Conservation (phyloP, 92 coral and sea anemone genomes). For the Epizoanthus fatuus region DNA sequence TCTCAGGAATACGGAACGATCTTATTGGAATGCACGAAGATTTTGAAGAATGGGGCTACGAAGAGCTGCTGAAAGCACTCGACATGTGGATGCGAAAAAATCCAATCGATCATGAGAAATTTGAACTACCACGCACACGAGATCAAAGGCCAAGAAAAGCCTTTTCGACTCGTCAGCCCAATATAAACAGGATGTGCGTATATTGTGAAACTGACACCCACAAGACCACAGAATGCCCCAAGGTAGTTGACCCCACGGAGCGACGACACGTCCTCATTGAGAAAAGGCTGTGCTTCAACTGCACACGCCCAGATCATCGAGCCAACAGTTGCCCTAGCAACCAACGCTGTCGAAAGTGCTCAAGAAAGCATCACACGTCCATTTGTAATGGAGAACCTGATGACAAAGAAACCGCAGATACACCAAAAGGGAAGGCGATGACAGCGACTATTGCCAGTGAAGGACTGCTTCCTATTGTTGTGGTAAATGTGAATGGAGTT, state of each 20-base stretch:
- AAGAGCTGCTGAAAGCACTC: background rate
- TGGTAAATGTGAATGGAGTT: background rate
- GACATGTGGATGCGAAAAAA: constrained; percentile 6
- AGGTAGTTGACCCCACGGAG: constrained; percentile 7
- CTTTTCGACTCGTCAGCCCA: constrained; percentile 7
- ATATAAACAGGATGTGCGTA: background rate
- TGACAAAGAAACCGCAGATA: background rate
- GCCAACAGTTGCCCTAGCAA: constrained; percentile 26
- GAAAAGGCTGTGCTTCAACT: constrained; percentile 28
- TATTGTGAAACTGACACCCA: background rate
- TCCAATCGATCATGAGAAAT: background rate
- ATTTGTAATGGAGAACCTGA: background rate
- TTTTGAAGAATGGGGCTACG: background rate
- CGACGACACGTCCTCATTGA: constrained; percentile 1
- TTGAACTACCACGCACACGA: background rate
- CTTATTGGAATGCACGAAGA: constrained; percentile 2
- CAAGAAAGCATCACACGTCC: constrained; percentile 4
- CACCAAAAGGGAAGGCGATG: background rate
- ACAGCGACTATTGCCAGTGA: constrained; percentile 2
- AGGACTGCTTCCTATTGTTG: constrained; percentile 28
- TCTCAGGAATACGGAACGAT: background rate
- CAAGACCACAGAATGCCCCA: constrained; percentile 9
- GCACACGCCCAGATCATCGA: constrained; percentile 22
- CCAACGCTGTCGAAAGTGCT: constrained; percentile 28
- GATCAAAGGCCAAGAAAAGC: constrained; percentile 1